Percentiles rank a stretch among this genome's conserved stretches.
Conservation (phyloP, 92 coral and sea anemone genomes). For the Meandrina meandrites region DNA sequence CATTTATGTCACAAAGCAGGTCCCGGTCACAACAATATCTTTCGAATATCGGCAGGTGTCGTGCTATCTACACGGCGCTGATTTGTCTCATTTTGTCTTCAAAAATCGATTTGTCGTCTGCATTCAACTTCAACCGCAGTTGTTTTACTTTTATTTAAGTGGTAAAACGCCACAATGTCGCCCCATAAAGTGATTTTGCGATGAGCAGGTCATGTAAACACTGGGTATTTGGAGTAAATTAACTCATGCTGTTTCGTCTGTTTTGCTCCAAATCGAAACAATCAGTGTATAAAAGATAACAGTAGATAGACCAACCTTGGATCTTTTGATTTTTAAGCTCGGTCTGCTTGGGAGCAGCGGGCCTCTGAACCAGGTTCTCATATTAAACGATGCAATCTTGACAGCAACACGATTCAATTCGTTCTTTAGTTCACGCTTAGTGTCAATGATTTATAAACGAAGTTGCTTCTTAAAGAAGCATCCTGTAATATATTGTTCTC, state of each 20-base stretch:
- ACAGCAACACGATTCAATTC: constrained; percentile 8
- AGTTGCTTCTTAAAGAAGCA: constrained; percentile 5
- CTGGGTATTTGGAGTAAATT: background rate
- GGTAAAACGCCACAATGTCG: background rate
- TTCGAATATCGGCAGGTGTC: background rate
- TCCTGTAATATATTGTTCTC: constrained; percentile 27
- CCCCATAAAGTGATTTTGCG: background rate
- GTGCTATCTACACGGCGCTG: background rate
- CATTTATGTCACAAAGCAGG: background rate
- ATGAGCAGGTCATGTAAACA: background rate
- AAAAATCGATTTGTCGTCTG: constrained; percentile 14
- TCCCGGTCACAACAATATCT: background rate
- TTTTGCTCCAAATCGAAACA: background rate
- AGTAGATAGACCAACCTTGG: constrained; percentile 12
- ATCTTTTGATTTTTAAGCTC: constrained; percentile 23
- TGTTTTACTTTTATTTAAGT: background rate
- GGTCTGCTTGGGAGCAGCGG: constrained; percentile 38
- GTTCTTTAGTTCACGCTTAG: constrained; percentile 12
- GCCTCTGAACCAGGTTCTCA: constrained; percentile 38
- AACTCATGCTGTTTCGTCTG: background rate
- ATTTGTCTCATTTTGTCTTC: background rate
- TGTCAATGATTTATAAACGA: constrained; percentile 12
- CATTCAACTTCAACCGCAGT: background rate
- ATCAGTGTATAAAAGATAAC: background rate
- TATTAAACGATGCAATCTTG: constrained; percentile 28